phyloP scores from a whole-genome alignment of 2,797 vertebrate genomes.

The Synanceia verrucosa region DNA sequence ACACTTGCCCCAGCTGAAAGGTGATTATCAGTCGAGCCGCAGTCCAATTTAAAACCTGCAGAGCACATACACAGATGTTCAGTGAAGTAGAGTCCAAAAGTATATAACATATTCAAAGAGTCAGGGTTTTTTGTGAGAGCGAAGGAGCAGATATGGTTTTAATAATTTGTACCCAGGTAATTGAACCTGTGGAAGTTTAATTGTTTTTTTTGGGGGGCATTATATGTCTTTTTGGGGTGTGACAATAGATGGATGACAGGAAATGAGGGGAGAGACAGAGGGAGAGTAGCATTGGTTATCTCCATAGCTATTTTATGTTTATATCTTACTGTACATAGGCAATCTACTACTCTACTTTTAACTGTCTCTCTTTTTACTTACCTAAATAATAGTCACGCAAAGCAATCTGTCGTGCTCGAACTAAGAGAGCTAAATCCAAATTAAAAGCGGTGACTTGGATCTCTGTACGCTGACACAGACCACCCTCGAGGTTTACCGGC shows the following conservation, averaged over 20 bases:
- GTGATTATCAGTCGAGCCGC: not conserved
- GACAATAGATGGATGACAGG: too few species aligned
- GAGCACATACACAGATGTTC: too few species aligned
- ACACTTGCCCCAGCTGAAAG: not conserved
- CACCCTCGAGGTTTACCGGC: not conserved
- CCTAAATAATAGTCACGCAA: not conserved
- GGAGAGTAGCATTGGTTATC: too few species aligned
- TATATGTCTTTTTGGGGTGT: too few species aligned
- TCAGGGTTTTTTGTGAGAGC: not conserved
- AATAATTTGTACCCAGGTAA: not conserved
- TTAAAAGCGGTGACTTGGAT: conserved; percentile 7
- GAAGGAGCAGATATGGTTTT: not conserved
- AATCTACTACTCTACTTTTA: too few species aligned
- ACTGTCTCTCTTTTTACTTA: too few species aligned
- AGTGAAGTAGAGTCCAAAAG: not conserved
- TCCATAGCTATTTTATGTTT: not conserved
- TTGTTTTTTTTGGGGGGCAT: too few species aligned
- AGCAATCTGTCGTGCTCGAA: too few species aligned
- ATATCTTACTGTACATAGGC: not conserved
- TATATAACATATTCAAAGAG: not conserved
- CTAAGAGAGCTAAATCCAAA: not conserved
- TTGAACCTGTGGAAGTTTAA: not conserved
- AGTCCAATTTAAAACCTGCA: not conserved
- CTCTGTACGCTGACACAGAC: not conserved
- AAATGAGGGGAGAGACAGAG: not conserved